Evolutionary conservation across 2,797 vertebrate species (phyloP).

Genomic region (Girardinus metallicus): DNA sequence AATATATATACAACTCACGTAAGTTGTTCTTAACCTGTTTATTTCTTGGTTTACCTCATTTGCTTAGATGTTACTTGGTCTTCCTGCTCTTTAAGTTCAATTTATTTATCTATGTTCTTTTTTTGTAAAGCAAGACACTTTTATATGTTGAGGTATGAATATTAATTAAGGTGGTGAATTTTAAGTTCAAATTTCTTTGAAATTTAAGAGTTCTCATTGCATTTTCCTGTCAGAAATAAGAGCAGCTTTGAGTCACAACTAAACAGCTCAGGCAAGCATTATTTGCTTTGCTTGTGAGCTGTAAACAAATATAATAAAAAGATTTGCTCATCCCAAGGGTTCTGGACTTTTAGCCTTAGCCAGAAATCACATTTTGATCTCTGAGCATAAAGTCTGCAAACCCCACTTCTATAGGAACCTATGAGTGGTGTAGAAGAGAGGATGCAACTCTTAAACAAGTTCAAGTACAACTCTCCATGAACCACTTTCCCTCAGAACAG

Average conservation of each 20-base stretch:
- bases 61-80: neutral
- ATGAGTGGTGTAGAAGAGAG: constrained; percentile 42
- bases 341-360: neutral
- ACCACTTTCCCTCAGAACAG: constrained; percentile 43
- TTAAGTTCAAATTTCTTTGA: neutral
- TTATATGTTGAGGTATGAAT: neutral
- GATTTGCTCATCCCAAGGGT: neutral
- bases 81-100: neutral
- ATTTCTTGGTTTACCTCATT: neutral
- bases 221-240: neutral
- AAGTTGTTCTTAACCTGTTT: neutral
- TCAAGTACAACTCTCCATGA: constrained; percentile 59
- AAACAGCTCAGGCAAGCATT: neutral
- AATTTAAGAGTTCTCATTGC: neutral
- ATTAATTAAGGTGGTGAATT: neutral
- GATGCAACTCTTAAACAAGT: constrained; percentile 49
- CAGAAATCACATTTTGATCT: neutral
- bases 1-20: neutral
- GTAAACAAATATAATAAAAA: neutral
- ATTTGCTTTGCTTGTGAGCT: neutral
- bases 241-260: neutral
- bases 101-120: neutral
- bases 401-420: constrained; percentile 31
- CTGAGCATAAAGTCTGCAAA: neutral
- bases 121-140: neutral